phyloP scores from a whole-genome alignment of 2,797 vertebrate genomes.

The Cygnus olor region DNA sequence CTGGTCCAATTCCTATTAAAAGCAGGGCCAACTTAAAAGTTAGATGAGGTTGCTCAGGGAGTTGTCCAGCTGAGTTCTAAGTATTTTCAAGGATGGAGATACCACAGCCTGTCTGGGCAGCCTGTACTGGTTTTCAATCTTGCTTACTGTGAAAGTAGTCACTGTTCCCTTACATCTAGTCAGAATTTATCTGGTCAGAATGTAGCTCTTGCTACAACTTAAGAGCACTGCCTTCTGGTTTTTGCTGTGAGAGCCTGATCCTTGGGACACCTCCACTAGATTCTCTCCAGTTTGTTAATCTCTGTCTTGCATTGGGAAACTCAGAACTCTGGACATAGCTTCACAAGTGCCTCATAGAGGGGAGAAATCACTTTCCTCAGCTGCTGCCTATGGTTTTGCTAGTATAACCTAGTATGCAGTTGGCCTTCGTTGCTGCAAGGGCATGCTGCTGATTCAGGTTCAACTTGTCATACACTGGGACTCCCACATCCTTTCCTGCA shows the following conservation, averaged over 20 bases:
- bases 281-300: neutral
- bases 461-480: neutral
- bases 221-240: neutral
- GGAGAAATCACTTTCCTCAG: neutral
- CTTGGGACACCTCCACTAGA: neutral
- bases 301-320: neutral
- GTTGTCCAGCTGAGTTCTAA: neutral
- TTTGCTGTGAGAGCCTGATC: neutral
- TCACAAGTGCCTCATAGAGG: neutral
- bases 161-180: neutral
- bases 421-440: neutral
- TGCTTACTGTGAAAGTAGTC: neutral
- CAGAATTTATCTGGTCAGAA: neutral
- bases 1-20: neutral
- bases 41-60: neutral
- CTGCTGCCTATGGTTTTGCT: neutral
- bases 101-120: neutral
- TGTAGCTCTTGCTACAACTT: neutral
- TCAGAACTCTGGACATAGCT: neutral
- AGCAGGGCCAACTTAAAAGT: neutral
- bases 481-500: neutral
- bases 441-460: neutral
- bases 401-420: neutral
- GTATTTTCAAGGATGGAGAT: neutral
- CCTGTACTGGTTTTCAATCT: neutral